Conservation (phyloP, 2,797 vertebrate genomes). For the Argyrosomus regius region DNA sequence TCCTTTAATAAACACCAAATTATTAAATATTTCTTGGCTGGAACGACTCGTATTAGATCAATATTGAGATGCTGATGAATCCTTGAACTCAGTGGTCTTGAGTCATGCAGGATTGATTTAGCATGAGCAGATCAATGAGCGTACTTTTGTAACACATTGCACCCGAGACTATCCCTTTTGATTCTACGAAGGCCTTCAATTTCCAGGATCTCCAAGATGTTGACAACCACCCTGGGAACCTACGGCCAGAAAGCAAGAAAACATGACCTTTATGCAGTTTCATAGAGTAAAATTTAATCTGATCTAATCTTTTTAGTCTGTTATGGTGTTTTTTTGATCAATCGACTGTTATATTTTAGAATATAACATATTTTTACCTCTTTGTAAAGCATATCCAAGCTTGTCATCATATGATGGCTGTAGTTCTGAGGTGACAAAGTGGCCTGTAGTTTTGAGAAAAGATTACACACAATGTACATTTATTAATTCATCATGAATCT, state of each 20-base stretch:
- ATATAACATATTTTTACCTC: constrained; percentile 82
- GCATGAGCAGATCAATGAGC: constrained; percentile 57
- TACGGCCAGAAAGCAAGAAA: constrained; percentile 56
- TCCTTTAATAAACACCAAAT: constrained; percentile 9
- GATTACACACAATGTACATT: constrained; percentile 24
- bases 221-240: constrained; percentile 92
- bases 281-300: not conserved
- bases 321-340: not conserved
- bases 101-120: constrained; percentile 25
- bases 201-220: constrained; percentile 89
- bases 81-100: constrained; percentile 11
- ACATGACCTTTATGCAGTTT: not conserved
- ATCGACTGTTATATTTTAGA: not conserved
- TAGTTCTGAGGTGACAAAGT: constrained; percentile 84
- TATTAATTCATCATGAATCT: constrained; percentile 11
- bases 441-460: constrained; percentile 77
- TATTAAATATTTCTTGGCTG: not conserved
- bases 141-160: constrained; percentile 84
- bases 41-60: not conserved
- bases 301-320: not conserved
- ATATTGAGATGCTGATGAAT: constrained; percentile 10
- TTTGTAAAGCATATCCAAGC: constrained; percentile 88
- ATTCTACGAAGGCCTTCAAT: constrained; percentile 86
- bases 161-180: constrained; percentile 81
- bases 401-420: constrained; percentile 82